Conservation (phyloP, 2,113 vertebrate genomes). For the Gnathonemus longibarbis region DNA sequence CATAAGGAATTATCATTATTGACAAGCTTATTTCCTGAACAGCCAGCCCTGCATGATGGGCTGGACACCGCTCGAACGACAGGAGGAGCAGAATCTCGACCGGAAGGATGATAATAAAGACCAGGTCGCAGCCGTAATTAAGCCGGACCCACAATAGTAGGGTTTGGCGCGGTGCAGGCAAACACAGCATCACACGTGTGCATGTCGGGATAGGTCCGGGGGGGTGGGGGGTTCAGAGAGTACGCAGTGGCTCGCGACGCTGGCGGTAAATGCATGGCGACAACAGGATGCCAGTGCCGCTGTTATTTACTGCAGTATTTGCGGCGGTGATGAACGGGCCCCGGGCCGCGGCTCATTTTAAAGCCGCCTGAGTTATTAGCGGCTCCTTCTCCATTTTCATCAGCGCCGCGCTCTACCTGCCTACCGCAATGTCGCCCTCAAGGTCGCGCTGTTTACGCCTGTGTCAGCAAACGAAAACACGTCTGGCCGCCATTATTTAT, state of each 20-base stretch:
- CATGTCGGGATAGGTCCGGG: constrained; percentile 23
- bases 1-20: not conserved
- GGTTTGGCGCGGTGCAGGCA: not conserved
- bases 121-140: not conserved
- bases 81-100: not conserved
- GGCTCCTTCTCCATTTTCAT: constrained; percentile 94
- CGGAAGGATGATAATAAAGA: not conserved
- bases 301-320: constrained; percentile 99
- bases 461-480: constrained; percentile 11
- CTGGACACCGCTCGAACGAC: not conserved
- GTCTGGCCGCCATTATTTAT: not conserved
- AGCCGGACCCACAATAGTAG: not conserved
- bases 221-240: constrained; percentile 58
- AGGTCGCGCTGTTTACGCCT: constrained; percentile 69
- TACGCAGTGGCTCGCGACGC: constrained; percentile 72
- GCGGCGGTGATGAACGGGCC: constrained; percentile 99
- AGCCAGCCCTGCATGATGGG: not conserved
- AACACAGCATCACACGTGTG: not conserved
- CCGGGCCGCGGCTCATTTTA: constrained; percentile 99
- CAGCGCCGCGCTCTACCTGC: constrained; percentile 98
- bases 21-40: not conserved
- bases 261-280: constrained; percentile 94
- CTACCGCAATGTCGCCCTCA: constrained; percentile 96
- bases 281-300: constrained; percentile 79
- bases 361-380: constrained; percentile 99